phyloP scores from a whole-genome alignment of 92 coral and sea anemone genomes.

The Plumapathes pennacea region DNA sequence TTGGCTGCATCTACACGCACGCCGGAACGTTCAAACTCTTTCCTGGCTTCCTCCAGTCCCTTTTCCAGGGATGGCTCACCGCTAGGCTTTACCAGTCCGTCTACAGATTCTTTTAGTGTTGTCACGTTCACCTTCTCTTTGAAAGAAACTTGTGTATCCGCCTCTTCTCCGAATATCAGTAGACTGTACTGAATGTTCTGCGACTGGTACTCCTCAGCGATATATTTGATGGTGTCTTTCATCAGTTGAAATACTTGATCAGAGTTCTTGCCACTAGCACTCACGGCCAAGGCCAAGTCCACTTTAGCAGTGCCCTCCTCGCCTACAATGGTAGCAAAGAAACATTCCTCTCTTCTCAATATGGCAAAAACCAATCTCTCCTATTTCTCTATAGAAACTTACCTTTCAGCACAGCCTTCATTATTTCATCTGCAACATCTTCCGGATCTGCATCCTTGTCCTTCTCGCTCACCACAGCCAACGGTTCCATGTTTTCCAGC shows the following conservation, averaged over 20 bases:
- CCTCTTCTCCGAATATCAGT: slow-evolving; percentile 59
- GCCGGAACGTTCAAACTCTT: slow-evolving; percentile 57
- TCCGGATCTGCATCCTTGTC: slow-evolving; percentile 48
- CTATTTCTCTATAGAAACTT: slow-evolving; percentile 7
- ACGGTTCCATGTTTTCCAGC: slow-evolving; percentile 54
- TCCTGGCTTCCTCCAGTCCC: slow-evolving; percentile 63
- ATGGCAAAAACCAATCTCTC: too few relatives aligned
- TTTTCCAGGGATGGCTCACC: slow-evolving; percentile 53
- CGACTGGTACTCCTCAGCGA: slow-evolving; percentile 62
- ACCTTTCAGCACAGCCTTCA: slow-evolving; percentile 70
- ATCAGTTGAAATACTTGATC: slow-evolving; percentile 60
- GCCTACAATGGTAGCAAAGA: too few relatives aligned
- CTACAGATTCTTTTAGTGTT: slow-evolving; percentile 31
- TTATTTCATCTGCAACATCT: slow-evolving; percentile 41
- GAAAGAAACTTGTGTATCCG: slow-evolving; percentile 56
- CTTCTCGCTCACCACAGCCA: slow-evolving; percentile 30
- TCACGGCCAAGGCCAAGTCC: slow-evolving; percentile 83
- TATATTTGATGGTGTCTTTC: slow-evolving; percentile 64
- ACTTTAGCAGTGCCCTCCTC: too few relatives aligned
- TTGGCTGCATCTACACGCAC: slow-evolving; percentile 66
- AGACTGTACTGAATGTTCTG: slow-evolving; percentile 68
- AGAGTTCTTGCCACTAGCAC: slow-evolving; percentile 63
- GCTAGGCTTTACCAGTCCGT: slow-evolving; percentile 25
- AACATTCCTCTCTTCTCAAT: too few relatives aligned
- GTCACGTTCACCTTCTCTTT: slow-evolving; percentile 27